Conservation (phyloP, 2,113 vertebrate genomes). For the Climacteris rufus region DNA sequence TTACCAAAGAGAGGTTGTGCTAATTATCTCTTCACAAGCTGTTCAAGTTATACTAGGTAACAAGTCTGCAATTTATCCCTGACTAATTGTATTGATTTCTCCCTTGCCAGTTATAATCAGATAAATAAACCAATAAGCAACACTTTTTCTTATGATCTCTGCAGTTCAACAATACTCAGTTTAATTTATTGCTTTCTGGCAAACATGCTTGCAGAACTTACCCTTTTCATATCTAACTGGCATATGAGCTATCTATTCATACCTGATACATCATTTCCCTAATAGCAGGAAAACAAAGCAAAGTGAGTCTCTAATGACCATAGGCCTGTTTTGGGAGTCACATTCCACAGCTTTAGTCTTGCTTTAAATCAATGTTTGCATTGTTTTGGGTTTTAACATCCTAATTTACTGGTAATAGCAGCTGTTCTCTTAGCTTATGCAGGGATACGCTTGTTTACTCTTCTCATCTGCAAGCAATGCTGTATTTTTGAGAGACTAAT, state of each 20-base stretch:
- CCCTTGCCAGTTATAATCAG: constrained; percentile 20
- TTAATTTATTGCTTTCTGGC: constrained; percentile 1
- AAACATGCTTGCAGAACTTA: neutral
- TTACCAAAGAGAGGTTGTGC: constrained; percentile 8
- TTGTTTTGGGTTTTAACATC: constrained; percentile 17
- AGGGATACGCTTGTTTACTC: constrained; percentile 9
- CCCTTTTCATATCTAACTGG: neutral
- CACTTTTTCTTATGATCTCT: constrained; percentile 7
- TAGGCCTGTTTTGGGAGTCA: neutral
- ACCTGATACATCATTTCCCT: neutral
- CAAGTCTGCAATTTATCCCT: constrained; percentile 20
- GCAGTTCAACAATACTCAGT: neutral
- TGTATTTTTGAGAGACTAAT: neutral
- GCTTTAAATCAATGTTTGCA: constrained; percentile 44
- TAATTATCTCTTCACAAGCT: constrained; percentile 24
- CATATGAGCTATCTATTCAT: neutral
- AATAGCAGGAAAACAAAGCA: neutral
- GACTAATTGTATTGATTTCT: constrained; percentile 49
- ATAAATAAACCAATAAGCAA: constrained; percentile 42
- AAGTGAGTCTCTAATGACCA: neutral
- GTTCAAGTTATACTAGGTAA: constrained; percentile 13
- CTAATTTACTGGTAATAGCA: constrained; percentile 25
- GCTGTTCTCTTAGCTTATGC: neutral
- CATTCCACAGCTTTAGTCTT: neutral
- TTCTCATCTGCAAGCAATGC: neutral